A percentile compares a stretch with the other conserved stretches of the same genome.
Evolutionary conservation across 2,888 invertebrate species (phyloP).

Genomic region (Scaptomyza tumidula): DNA sequence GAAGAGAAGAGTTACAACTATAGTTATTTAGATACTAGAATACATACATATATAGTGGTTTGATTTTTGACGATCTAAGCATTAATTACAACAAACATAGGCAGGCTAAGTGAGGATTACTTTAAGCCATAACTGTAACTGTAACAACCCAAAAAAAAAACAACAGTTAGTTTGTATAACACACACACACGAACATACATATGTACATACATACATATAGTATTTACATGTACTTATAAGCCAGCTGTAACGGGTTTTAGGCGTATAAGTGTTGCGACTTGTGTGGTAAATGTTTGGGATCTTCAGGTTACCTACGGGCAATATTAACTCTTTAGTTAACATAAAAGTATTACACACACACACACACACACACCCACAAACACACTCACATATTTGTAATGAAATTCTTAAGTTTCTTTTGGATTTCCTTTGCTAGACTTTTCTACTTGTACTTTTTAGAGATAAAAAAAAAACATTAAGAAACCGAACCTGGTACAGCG

Average conservation of each 20-base stretch:
- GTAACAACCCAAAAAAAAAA: conserved; percentile 14
- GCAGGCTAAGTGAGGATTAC: conserved; percentile 46
- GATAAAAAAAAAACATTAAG: conserved; percentile 52
- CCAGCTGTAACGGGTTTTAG: conserved; percentile 69
- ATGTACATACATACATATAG: conserved; percentile 41
- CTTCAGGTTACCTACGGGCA: conserved; percentile 35
- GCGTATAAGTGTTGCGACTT: conserved; percentile 73
- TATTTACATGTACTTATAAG: conserved; percentile 54
- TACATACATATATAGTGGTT: conserved; percentile 40
- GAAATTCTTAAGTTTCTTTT: conserved; percentile 16
- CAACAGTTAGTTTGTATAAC: conserved; percentile 17
- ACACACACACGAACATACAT: conserved; percentile 30
- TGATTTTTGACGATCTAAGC: conserved; percentile 50
- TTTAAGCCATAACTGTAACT: conserved; percentile 56
- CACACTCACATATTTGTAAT: conserved; percentile 20
- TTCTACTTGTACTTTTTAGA: conserved; percentile 69
- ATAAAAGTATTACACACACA: conserved; percentile 25
- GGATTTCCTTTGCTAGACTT: conserved; percentile 56
- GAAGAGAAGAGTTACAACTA: conserved; percentile 31
- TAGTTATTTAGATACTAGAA: conserved; percentile 54
- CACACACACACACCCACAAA: conserved; percentile 28
- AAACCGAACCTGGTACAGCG: conserved; percentile 43
- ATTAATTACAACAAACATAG: conserved; percentile 41
- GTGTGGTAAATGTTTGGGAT: conserved; percentile 32
- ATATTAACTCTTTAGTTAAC: conserved; percentile 39